Evolutionary conservation across 2,797 vertebrate genomes (phyloP).

Genomic region (Pseudopleuronectes americanus): DNA sequence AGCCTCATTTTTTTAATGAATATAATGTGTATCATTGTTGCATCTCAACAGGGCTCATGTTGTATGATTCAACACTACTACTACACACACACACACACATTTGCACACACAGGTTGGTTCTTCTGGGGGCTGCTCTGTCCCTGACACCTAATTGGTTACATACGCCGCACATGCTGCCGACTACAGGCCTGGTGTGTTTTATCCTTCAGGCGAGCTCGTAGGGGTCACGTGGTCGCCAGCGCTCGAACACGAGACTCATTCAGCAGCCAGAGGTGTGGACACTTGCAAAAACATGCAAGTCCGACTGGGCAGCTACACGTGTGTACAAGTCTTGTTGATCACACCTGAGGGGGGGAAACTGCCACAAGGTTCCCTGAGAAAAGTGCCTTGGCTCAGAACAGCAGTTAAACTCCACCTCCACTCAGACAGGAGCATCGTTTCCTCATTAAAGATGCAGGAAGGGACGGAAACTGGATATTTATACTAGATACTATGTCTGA

Average conservation of each 20-base stretch:
- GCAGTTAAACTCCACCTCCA: neutral
- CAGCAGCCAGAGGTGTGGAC: slow-evolving; percentile 49
- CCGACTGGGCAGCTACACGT: slow-evolving; percentile 14
- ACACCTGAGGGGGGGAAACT: neutral
- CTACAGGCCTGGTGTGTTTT: slow-evolving; percentile 35
- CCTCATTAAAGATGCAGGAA: no score
- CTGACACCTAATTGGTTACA: slow-evolving; percentile 19
- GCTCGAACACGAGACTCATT: slow-evolving; percentile 67
- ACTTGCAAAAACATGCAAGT: slow-evolving; percentile 38
- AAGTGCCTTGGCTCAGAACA: neutral
- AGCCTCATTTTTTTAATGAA: neutral
- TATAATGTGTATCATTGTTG: neutral
- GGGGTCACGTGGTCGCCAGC: slow-evolving; percentile 46
- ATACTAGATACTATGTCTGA: no score
- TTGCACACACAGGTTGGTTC: neutral
- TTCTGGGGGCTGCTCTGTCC: slow-evolving; percentile 29
- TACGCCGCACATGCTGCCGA: slow-evolving; percentile 24
- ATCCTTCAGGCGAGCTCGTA: slow-evolving; percentile 21
- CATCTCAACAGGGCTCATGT: neutral
- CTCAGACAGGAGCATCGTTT: neutral
- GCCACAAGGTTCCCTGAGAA: neutral
- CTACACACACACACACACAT: neutral
- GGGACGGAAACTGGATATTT: no score
- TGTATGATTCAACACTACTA: neutral
- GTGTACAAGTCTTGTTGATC: slow-evolving; percentile 17